phyloP scores from a whole-genome alignment of 1,140 invertebrate species.

The Atta texana region DNA sequence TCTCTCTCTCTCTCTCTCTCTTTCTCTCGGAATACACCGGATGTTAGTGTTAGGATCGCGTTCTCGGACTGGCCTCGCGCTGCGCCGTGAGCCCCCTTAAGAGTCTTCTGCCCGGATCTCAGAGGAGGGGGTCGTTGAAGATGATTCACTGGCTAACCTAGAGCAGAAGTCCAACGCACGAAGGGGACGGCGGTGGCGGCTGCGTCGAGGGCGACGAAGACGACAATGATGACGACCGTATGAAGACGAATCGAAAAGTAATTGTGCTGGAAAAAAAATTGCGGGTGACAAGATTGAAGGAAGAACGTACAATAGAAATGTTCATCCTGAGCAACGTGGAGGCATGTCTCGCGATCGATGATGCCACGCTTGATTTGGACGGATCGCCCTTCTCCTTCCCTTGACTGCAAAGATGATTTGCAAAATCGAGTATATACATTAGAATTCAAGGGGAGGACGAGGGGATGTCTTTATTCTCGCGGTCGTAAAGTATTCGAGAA shows the following conservation, averaged over 20 bases:
- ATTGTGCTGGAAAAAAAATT: conserved; percentile 55
- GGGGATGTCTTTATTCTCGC: background rate
- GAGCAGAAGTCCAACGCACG: conserved; percentile 69
- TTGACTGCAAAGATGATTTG: conserved; percentile 29
- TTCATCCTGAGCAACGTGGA: conserved; percentile 12
- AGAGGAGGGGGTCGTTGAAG: conserved; percentile 83
- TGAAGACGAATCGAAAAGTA: conserved; percentile 66
- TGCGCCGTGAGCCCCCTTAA: conserved; percentile 84
- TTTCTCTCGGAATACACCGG: conserved; percentile 80
- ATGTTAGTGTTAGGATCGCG: conserved; percentile 85
- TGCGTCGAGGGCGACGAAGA: conserved; percentile 6
- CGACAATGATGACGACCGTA: conserved; percentile 32
- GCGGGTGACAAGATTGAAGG: conserved; percentile 54
- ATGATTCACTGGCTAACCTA: conserved; percentile 84
- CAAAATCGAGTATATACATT: conserved; percentile 35
- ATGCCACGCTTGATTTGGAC: conserved; percentile 56
- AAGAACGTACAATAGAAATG: background rate
- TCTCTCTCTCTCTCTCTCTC: conserved; percentile 53
- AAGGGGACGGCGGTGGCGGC: conserved; percentile 60
- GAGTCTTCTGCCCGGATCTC: conserved; percentile 83
- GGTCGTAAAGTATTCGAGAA: background rate
- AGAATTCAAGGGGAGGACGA: background rate
- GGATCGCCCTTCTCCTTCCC: background rate
- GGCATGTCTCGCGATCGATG: conserved; percentile 55
- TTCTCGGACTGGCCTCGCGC: conserved; percentile 85